Base-by-base conservation (phyloP, 2,888 invertebrate genomes). In the Drosophila buzzatii region DNA sequence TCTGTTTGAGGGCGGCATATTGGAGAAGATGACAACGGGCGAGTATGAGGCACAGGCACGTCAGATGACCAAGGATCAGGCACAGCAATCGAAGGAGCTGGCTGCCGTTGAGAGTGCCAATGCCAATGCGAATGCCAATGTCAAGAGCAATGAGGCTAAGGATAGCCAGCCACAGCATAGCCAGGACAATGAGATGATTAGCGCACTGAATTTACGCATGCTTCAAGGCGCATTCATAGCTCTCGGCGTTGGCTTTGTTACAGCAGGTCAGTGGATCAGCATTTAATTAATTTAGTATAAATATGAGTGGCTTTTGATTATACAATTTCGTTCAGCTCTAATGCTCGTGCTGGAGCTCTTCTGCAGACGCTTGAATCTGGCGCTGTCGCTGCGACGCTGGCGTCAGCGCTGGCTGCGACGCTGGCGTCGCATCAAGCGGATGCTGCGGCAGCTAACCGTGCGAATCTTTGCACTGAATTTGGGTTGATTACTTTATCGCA, bases 11-110 rank as follows among this genome's bases (percentile, higher is more conserved):
- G 95, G 96, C 2, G 96, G 96, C 3, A 96, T 96, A 55, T 92
- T 96, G 59, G 95, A 95, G 0, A 96, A 96, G 93, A 96, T 96
- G 94, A 96, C 96, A 0, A 95, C 95, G 79, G 95, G 95, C 60
- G 96, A 96, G 87, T 96, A 96, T 89, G 95, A 95, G 88, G 95
- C 95, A 73, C 94, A 96, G 76, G 95, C 95, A 93, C 95, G 93
- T 93, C 93, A 94, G 45, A 81, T 90, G 51, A 91, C 92, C 44
- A 93, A 91, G 55, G 90, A 91, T 9, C 67, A 76, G 35, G 63
- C 51, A 10, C 70, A 59, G 33, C 82, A 84, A 20, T 82, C 77
- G 0, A 76, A 70, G n/a, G 77, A 83, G 9, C 12, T 76, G 49
- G 70, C 73, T 1, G 73, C 79, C 2, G 66, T 58, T 0, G 79